Conservation (phyloP, 2,888 invertebrate species). For the Eupithecia vulgata region DNA sequence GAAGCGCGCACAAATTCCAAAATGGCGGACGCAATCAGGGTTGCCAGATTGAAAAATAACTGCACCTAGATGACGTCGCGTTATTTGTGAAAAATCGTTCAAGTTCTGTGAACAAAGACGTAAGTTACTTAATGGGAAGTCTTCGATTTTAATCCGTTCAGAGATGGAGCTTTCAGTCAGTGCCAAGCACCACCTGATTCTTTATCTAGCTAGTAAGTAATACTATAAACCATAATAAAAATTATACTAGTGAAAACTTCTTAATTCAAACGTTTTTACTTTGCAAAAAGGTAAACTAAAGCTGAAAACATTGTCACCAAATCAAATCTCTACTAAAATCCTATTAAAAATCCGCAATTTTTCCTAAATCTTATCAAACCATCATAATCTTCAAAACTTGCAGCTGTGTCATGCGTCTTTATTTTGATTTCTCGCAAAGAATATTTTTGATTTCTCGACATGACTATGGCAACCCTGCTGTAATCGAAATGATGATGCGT, state of each 20-base stretch:
- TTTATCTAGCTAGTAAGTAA: neutral
- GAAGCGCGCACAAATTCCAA: constrained; percentile 72
- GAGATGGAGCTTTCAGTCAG: neutral
- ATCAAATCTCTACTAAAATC: neutral
- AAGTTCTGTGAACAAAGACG: constrained; percentile 3
- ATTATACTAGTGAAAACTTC: neutral
- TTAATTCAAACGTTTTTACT: neutral
- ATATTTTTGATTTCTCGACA: neutral
- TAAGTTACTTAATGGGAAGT: constrained; percentile 1
- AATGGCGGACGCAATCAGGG: constrained; percentile 64
- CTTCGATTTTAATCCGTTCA: neutral
- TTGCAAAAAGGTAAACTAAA: neutral
- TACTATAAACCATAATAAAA: neutral
- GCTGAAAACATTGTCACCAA: too few species aligned
- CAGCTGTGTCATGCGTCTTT: neutral
- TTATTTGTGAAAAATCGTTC: constrained; percentile 10
- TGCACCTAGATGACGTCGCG: constrained; percentile 14
- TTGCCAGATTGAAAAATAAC: constrained; percentile 29
- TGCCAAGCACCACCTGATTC: neutral
- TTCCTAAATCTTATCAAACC: too few species aligned
- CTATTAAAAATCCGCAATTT: too few species aligned
- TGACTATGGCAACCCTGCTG: constrained; percentile 43
- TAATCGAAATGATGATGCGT: constrained; percentile 72
- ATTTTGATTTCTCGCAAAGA: neutral
- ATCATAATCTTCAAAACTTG: neutral